These are phyloP conservation scores for Abrostola tripartita DNA, from an alignment of 2,888 invertebrate species.

Conservation along the genomic window DNA sequence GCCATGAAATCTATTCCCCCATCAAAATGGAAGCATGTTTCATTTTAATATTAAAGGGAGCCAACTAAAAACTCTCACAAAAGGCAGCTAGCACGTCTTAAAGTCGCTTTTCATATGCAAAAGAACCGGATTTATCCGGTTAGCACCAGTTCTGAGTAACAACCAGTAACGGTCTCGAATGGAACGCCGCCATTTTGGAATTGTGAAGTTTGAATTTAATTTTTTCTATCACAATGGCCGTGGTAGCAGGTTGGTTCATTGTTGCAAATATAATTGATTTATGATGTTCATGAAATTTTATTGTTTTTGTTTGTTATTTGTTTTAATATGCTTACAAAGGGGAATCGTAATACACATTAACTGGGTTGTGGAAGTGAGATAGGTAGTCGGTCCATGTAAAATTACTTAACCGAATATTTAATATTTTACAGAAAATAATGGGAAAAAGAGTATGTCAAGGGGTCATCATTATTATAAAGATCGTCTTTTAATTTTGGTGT, in stretches of 20 bases:
- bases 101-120: constrained; percentile 59
- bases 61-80: constrained; percentile 47
- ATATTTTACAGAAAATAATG: too few relatives aligned
- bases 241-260: constrained; percentile 36
- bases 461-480: too few relatives aligned
- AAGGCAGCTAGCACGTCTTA: constrained; percentile 46
- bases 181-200: constrained; percentile 49
- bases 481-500: too few relatives aligned
- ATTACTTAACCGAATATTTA: too few relatives aligned
- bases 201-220: constrained; percentile 39
- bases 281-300: constrained; percentile 23
- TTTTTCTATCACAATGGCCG: constrained; percentile 34
- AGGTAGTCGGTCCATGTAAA: too few relatives aligned
- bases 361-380: too few relatives aligned
- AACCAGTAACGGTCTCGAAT: constrained; percentile 48
- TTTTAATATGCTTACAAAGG: constrained; percentile 13
- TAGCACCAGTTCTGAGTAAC: constrained; percentile 45
- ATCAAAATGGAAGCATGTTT: constrained; percentile 37
- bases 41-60: constrained; percentile 53
- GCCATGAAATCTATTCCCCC: constrained; percentile 30
- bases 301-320: constrained; percentile 24
- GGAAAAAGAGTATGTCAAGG: too few relatives aligned
- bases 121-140: constrained; percentile 57
- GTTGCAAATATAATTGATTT: constrained; percentile 40
- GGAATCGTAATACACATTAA: too few relatives aligned